These are phyloP conservation scores for Panthera leo DNA, from an alignment of 2,113 vertebrate genomes.

Conservation along the genomic window DNA sequence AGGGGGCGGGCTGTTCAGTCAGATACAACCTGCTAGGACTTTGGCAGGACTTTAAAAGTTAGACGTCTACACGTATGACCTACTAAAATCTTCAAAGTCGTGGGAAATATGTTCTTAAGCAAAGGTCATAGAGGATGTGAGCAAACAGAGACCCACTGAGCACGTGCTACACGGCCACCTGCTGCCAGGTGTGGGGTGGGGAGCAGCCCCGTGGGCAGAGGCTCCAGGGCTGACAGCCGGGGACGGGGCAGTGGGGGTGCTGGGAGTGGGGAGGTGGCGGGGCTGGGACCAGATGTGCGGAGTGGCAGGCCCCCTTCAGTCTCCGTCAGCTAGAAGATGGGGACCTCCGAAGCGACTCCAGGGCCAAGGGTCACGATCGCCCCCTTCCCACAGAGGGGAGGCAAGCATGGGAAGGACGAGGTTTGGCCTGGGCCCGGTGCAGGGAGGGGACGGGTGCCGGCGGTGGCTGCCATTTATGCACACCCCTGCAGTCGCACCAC, in stretches of 20 bases:
- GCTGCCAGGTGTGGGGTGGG: not conserved
- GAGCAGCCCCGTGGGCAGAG: no score
- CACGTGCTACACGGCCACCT: fast-evolving
- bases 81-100: no score
- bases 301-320: not conserved
- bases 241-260: not conserved
- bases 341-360: not conserved
- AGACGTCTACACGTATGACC: fast-evolving
- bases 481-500: not conserved
- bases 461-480: not conserved
- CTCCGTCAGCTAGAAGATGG: not conserved
- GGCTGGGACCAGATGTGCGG: not conserved
- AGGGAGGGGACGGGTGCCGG: not conserved
- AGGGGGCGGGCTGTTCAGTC: fast-evolving
- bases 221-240: not conserved
- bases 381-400: not conserved
- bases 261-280: not conserved
- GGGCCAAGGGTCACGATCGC: not conserved
- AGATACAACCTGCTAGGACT: not conserved
- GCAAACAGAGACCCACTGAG: not conserved
- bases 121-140: no score
- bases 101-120: not conserved
- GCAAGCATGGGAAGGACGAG: not conserved
- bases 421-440: no score
- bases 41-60: not conserved